phyloP scores from a whole-genome alignment of 2,113 vertebrate species.

The Ptychochromis oligacanthus region DNA sequence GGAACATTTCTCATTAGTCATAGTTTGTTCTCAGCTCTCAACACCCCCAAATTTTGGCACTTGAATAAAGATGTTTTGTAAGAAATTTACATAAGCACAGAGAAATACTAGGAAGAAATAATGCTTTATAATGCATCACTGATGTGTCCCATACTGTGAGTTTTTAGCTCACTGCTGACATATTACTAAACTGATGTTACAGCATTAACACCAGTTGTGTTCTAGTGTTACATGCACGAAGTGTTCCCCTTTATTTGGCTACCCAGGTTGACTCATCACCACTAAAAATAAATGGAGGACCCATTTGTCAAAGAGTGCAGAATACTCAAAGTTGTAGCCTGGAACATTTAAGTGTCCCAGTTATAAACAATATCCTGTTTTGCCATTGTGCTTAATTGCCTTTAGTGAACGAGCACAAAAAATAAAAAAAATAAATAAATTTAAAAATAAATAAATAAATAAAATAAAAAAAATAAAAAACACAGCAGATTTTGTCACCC shows the following conservation, averaged over 20 bases:
- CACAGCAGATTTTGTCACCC: neutral
- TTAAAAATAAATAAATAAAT: too few relatives aligned
- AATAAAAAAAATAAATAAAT: too few relatives aligned
- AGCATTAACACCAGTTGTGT: neutral
- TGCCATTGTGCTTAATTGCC: neutral
- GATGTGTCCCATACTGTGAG: neutral
- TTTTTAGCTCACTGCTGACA: neutral
- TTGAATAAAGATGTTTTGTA: constrained; percentile 40
- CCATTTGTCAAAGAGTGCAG: neutral
- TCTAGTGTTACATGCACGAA: neutral
- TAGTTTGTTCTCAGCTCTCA: constrained; percentile 36
- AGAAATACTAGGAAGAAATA: neutral
- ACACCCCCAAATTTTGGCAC: constrained; percentile 42
- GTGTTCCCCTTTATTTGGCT: constrained; percentile 2
- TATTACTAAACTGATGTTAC: neutral
- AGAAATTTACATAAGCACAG: constrained; percentile 35
- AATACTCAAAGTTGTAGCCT: neutral
- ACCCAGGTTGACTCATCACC: neutral
- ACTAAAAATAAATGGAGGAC: neutral
- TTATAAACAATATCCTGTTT: neutral
- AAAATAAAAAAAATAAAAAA: too few relatives aligned
- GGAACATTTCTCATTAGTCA: constrained; percentile 67
- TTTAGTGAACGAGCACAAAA: neutral
- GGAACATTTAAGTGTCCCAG: neutral
- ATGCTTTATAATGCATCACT: neutral